Percentiles rank a stretch among this genome's conserved stretches.
phyloP scores from a whole-genome alignment of 1,140 invertebrate species.

The Condylostylus longicornis region DNA sequence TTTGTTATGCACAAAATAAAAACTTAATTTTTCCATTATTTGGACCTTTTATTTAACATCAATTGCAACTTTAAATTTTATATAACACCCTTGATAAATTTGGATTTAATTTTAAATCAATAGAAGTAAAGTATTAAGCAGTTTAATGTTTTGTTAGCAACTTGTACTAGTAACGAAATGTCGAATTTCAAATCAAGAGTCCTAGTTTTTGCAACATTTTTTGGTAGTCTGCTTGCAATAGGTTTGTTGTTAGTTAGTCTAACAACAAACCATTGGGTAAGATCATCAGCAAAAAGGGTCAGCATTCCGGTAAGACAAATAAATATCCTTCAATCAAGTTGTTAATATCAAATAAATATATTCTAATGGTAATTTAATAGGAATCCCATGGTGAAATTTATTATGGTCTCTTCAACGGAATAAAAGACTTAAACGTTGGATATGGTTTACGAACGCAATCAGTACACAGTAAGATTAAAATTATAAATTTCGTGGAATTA shows the following conservation, averaged over 20 bases:
- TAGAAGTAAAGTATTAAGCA: no score
- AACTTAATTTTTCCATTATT: no score
- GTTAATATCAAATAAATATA: background rate
- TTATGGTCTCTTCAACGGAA: constrained; percentile 72
- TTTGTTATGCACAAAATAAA: no score
- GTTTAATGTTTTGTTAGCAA: no score
- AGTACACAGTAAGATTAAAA: constrained; percentile 17
- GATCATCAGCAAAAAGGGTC: constrained; percentile 51
- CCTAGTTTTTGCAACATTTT: constrained; percentile 75
- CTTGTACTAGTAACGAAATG: no score
- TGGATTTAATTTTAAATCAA: no score
- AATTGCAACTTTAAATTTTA: no score
- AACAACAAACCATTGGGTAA: constrained; percentile 78
- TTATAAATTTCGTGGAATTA: background rate
- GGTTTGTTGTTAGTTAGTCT: constrained; percentile 67
- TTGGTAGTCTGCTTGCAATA: constrained; percentile 67
- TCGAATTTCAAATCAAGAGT: constrained; percentile 25
- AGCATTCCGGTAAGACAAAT: constrained; percentile 35
- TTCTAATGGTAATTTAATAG: constrained; percentile 8
- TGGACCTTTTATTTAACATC: no score
- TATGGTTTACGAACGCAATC: constrained; percentile 54
- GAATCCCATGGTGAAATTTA: constrained; percentile 62
- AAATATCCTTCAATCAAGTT: background rate
- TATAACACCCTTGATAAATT: no score
- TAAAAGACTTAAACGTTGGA: constrained; percentile 64